phyloP scores from a whole-genome alignment of 2,113 vertebrate genomes.

The Aldabrachelys gigantea region DNA sequence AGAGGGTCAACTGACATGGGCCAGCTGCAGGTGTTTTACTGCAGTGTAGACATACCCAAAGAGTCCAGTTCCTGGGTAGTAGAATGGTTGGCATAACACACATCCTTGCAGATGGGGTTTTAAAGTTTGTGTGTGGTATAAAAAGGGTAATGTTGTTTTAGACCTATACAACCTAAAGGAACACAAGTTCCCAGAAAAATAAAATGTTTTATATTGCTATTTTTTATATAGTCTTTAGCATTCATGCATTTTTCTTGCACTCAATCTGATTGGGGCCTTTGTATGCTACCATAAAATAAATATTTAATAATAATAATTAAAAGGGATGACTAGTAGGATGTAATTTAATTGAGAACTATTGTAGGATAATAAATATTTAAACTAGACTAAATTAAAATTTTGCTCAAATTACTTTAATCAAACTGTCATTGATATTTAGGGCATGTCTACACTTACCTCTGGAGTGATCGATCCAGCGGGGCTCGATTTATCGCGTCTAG shows the following conservation, averaged over 20 bases:
- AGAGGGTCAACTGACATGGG: too few relatives aligned
- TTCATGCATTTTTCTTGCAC: background rate
- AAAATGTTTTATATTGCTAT: too few relatives aligned
- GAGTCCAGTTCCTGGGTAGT: background rate
- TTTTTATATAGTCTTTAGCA: background rate
- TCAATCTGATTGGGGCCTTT: background rate
- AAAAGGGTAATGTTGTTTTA: background rate
- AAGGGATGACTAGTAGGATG: fast-evolving
- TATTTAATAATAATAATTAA: too few relatives aligned
- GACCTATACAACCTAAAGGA: too few relatives aligned
- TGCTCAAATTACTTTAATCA: too few relatives aligned
- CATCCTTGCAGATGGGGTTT: background rate
- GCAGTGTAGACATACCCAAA: too few relatives aligned
- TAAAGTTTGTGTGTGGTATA: background rate
- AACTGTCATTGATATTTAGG: too few relatives aligned
- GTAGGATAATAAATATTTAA: background rate
- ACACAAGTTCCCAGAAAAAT: too few relatives aligned
- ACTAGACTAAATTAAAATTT: background rate
- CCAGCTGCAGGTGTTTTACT: too few relatives aligned
- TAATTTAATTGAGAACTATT: background rate
- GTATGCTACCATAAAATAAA: background rate
- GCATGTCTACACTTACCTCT: too few relatives aligned
- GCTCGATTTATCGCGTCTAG: too few relatives aligned
- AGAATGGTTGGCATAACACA: background rate
- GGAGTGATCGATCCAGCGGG: too few relatives aligned